Evolutionary conservation across 2,113 vertebrate genomes (phyloP), one percentile per base, ranked within the genome.

Genomic region (Camelus dromedarius): DNA sequence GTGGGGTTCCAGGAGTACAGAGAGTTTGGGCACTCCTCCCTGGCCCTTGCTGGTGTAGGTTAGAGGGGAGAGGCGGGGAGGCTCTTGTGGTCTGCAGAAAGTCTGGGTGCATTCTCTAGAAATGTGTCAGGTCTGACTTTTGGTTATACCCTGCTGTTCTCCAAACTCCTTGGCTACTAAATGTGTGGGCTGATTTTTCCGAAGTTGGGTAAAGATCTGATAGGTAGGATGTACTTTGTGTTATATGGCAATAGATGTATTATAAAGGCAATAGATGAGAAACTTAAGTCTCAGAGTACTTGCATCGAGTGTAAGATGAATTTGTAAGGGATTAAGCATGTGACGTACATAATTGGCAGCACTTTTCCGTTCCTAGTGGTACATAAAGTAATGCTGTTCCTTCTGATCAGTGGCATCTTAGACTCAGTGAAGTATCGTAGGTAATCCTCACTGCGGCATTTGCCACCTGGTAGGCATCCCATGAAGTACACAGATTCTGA

Each of bases 351-450:
- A 19, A 32, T 20, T 32, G 58, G 64, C 26, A 22, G 60, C 26
- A 6, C 32, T 15, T 14, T 70, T 24, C 19, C 20, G 73, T 48
- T 66, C 32, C 46, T 35, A 13, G 28, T 19, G 18, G 24, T 22
- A 2, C 5, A 0, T 35, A 24, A 46, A 18, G 2, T 38, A 24
- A 26, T 18, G 26, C 10, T 20, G 35, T 10, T 28, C 35, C 48
- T 72, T n/a, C 24, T 13, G 66, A 79, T 46, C 35, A 32, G 1
- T 26, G 42, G 30, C 50, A 4, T 62, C 38, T 64, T 10, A 26
- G 73, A 20, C 58, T 46, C 18, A 5, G 0, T 22, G 42, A 32
- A 11, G 38, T 8, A 0, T 8, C 52, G 3, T 1, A 7, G 58
- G 52, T 19, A 22, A 50, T 14, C 19, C 20, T 42, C 30, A 1